Evolutionary conservation across 64 coral and sea anemone genomes (phyloP).

Genomic region (Exaiptasia diaphana): DNA sequence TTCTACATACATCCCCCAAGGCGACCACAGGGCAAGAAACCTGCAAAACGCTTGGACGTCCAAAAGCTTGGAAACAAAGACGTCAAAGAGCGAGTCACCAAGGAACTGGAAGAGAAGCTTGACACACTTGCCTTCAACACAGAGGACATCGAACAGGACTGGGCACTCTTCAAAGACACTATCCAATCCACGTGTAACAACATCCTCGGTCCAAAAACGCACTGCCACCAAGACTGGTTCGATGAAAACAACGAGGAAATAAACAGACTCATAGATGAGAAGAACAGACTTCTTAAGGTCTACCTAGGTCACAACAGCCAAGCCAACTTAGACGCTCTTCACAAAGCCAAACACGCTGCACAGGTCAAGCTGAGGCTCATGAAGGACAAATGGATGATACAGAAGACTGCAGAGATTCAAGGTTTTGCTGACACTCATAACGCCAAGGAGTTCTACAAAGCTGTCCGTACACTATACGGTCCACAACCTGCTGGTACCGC

Average conservation of each 20-base stretch:
- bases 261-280: constrained; percentile 9
- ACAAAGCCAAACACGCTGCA: not conserved
- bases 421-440: not conserved
- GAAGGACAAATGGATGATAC: not conserved
- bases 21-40: not conserved
- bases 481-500: not conserved
- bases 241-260: constrained; percentile 20
- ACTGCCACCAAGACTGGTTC: constrained; percentile 48
- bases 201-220: not conserved
- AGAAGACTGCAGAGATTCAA: constrained; percentile 7
- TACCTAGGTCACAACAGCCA: not conserved
- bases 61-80: not conserved
- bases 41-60: constrained; percentile 2
- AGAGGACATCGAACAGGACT: not conserved
- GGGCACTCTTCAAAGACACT: not conserved
- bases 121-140: not conserved
- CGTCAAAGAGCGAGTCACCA: not conserved
- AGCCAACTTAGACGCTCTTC: not conserved
- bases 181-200: not conserved
- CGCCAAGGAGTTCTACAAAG: not conserved
- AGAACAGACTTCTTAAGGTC: not conserved
- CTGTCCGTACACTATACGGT: constrained; percentile 4
- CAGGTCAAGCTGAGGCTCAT: not conserved
- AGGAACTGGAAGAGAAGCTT: not conserved
- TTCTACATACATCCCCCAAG: not conserved